Evolutionary conservation across 2,797 vertebrate genomes (phyloP), one percentile per base, ranked within the genome.

Genomic region (Rhinophrynus dorsalis): DNA sequence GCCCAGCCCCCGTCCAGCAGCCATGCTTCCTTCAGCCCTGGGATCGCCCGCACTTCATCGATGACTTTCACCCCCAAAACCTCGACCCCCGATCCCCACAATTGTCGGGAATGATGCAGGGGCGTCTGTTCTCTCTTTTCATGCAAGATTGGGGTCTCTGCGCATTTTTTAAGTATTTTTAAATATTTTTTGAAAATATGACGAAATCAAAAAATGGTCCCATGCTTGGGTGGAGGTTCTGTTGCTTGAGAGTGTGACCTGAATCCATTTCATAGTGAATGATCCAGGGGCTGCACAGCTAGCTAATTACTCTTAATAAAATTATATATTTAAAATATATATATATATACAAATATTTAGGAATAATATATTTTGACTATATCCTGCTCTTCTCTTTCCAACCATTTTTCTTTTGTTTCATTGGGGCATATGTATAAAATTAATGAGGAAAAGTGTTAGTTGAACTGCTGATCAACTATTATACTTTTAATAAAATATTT

Each of bases 151-250:
- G 24, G 69, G 61, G 10, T 12, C 18, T 73, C 61, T 72, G 74
- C 37, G 90, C 85, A 86, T 92, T 90, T 89, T 89, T 89, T 89
- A 90, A 85, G 68, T 95, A 96, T 96, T 97, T 96, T 94, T 94
- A 94, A 92, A 85, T 92, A 94, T 94, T 97, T 97, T 96, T 93
- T 95, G 93, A 95, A 95, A 96, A 94, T 87, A 93, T 95, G 94
- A 95, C 92, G 93, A 94, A 89, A 90, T 93, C 80, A 88, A 85
- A 88, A 90, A 86, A 84, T 17, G 51, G 88, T 87, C 86, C 83
- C 83, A 85, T 80, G 82, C 83, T 74, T 84, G 55, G 61, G 55
- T 60, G 67, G 61, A 40, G 29, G 42, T 27, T 58, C 10, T 57
- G 32, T 33, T 13, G 20, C 4, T 13, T 11, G 5, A 48, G 37